Evolutionary conservation across 2,797 vertebrate species (phyloP).

Genomic region (Buphagus erythrorhynchus): DNA sequence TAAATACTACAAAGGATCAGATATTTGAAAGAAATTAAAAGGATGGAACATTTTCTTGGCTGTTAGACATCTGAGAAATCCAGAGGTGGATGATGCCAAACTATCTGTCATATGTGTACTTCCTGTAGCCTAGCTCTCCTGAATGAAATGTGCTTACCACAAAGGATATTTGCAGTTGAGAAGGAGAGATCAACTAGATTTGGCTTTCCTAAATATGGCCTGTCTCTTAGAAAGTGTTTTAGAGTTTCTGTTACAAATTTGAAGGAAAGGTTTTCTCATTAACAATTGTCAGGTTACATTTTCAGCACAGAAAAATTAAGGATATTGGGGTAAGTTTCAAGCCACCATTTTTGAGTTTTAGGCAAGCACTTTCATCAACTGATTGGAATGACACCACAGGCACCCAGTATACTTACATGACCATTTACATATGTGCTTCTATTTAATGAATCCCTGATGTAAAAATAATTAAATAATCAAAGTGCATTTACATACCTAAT

Average conservation of each 20-base stretch:
- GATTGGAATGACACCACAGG: background rate
- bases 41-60: background rate
- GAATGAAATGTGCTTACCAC: slow-evolving; percentile 18
- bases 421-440: background rate
- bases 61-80: background rate
- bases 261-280: slow-evolving; percentile 46
- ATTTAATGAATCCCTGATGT: background rate
- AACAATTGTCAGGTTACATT: slow-evolving; percentile 9
- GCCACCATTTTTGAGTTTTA: background rate
- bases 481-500: background rate
- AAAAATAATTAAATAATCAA: background rate
- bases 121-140: slow-evolving; percentile 4
- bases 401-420: background rate
- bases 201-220: background rate
- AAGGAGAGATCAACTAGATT: slow-evolving; percentile 11
- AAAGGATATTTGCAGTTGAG: background rate
- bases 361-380: background rate
- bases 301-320: background rate
- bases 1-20: background rate
- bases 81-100: background rate
- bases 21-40: slow-evolving; percentile 33
- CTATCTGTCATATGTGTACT: background rate
- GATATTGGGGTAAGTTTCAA: background rate
- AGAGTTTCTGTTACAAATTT: background rate
- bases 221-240: slow-evolving; percentile 5